These are phyloP conservation scores for Catagonus wagneri DNA, from an alignment of 2,113 vertebrate species.

Conservation along the genomic window DNA sequence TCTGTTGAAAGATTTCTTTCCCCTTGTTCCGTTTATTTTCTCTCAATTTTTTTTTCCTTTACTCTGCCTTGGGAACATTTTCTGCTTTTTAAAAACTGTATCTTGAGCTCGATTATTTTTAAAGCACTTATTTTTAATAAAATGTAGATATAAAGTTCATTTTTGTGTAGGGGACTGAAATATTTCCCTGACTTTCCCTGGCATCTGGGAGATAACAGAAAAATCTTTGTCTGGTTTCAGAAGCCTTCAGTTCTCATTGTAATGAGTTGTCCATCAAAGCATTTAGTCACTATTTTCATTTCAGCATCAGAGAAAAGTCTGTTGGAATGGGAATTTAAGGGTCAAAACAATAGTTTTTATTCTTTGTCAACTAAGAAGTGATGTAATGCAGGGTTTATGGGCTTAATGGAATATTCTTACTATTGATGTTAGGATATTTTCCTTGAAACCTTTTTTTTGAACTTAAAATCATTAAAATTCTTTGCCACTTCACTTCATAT, in stretches of 20 bases:
- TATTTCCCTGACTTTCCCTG: constrained; percentile 37
- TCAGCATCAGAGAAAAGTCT: constrained; percentile 49
- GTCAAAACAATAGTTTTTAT: constrained; percentile 60
- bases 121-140: not conserved
- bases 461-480: constrained; percentile 52
- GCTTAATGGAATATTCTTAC: constrained; percentile 12
- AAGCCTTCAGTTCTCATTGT: constrained; percentile 59
- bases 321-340: not conserved
- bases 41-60: constrained; percentile 39
- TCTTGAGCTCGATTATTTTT: constrained; percentile 41
- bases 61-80: constrained; percentile 54
- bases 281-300: constrained; percentile 67
- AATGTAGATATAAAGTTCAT: not conserved
- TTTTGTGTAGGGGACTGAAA: not conserved
- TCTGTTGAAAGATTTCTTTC: constrained; percentile 68
- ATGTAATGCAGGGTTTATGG: not conserved
- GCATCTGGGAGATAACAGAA: constrained; percentile 54
- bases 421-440: constrained; percentile 23
- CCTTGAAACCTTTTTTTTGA: constrained; percentile 10
- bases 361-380: constrained; percentile 34
- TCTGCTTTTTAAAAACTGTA: constrained; percentile 63
- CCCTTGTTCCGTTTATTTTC: constrained; percentile 23
- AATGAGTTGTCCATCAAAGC: constrained; percentile 44
- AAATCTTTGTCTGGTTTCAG: constrained; percentile 57
- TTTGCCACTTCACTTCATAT: constrained; percentile 14